phyloP scores from a whole-genome alignment of 2,113 vertebrate genomes.

The Noctilio leporinus region DNA sequence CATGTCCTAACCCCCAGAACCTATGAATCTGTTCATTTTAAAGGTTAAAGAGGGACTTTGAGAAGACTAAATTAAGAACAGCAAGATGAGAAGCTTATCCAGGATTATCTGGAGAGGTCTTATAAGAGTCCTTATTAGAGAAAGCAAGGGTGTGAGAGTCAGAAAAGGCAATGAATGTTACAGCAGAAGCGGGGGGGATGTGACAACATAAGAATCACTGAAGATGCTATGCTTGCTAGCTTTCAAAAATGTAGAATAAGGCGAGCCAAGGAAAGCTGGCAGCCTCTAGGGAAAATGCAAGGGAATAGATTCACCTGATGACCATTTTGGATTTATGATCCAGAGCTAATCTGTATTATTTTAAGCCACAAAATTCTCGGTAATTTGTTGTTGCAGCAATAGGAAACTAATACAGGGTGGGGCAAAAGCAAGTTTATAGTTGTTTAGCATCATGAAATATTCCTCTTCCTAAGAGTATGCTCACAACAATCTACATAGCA shows the following conservation, averaged over 20 bases:
- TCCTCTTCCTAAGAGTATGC: neutral
- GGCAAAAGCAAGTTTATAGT: neutral
- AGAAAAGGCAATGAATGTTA: neutral
- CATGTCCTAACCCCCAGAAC: neutral
- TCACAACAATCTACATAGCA: neutral
- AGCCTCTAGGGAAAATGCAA: neutral
- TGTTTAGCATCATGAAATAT: neutral
- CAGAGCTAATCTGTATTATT: neutral
- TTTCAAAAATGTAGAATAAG: neutral
- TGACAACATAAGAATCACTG: neutral
- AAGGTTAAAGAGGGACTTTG: neutral
- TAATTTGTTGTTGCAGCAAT: neutral
- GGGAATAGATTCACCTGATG: neutral
- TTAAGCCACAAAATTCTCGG: neutral
- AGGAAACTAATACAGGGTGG: neutral
- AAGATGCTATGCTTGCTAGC: neutral
- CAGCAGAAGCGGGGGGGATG: neutral
- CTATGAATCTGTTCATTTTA: neutral
- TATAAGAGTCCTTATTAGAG: neutral
- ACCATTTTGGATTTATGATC: neutral
- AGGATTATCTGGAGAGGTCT: neutral
- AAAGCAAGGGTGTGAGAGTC: neutral
- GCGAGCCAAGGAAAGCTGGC: neutral
- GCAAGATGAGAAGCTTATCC: neutral
- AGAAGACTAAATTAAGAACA: neutral